Conservation (phyloP, 2,113 vertebrate genomes). For the Fulica atra region DNA sequence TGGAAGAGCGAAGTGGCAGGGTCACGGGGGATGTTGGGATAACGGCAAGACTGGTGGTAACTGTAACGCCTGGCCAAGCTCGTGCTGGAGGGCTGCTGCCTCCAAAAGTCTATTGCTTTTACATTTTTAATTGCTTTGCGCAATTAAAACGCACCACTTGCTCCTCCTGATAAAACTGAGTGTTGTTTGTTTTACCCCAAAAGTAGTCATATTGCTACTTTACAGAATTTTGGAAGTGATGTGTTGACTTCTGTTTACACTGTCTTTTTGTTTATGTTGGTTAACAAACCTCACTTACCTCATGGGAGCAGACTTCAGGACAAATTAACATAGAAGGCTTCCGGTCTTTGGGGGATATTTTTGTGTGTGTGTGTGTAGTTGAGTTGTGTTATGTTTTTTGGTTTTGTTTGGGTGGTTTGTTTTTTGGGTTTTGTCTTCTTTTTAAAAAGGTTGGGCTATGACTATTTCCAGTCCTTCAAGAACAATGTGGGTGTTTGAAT, state of each 20-base stretch:
- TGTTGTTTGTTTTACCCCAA: background rate
- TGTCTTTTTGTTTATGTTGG: background rate
- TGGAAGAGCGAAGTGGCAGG: background rate
- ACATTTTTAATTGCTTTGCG: background rate
- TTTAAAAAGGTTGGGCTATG: background rate
- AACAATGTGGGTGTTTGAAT: background rate
- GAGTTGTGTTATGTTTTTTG: too few relatives aligned
- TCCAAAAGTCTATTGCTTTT: background rate
- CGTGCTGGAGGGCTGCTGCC: background rate
- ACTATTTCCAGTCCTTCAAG: background rate
- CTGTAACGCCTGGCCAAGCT: background rate
- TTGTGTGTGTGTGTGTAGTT: background rate
- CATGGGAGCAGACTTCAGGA: background rate
- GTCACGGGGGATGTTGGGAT: background rate
- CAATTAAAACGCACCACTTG: background rate
- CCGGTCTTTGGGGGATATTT: background rate
- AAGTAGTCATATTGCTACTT: background rate
- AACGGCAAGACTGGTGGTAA: background rate
- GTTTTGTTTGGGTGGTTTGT: too few relatives aligned
- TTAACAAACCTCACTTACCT: background rate
- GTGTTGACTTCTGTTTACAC: background rate
- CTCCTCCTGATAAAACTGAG: background rate
- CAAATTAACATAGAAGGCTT: background rate
- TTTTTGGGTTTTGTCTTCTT: too few relatives aligned
- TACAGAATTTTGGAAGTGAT: background rate